A percentile compares a stretch with the other conserved stretches of the same genome.
Conservation (phyloP, 2,113 vertebrate species). For the Verasper variegatus region DNA sequence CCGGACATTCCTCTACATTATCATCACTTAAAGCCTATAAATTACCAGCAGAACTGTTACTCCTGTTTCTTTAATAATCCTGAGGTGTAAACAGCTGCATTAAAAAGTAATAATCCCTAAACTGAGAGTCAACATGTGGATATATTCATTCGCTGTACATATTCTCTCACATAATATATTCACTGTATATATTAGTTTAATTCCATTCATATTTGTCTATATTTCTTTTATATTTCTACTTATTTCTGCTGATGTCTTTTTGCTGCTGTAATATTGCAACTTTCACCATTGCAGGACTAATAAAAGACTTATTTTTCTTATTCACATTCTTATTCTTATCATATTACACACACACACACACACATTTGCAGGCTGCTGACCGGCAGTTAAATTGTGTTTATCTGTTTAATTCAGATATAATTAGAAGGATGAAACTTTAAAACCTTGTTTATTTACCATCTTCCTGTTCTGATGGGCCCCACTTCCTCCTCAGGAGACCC, state of each 20-base stretch:
- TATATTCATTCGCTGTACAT: too few species aligned
- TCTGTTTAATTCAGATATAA: constrained; percentile 69
- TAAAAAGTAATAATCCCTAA: constrained; percentile 18
- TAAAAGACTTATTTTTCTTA: too few species aligned
- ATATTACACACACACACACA: not conserved
- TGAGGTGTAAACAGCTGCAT: constrained; percentile 24
- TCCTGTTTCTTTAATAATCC: constrained; percentile 1
- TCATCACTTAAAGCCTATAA: constrained; percentile 11
- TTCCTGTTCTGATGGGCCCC: constrained; percentile 61
- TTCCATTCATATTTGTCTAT: too few species aligned
- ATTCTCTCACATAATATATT: too few species aligned
- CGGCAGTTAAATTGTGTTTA: constrained; percentile 53
- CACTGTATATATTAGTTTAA: too few species aligned
- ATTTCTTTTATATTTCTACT: too few species aligned
- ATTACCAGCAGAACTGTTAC: not conserved
- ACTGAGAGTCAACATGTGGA: not conserved
- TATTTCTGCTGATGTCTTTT: too few species aligned
- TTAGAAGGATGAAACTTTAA: constrained; percentile 65
- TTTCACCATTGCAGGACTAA: too few species aligned
- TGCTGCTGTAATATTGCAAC: too few species aligned
- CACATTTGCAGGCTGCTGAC: constrained; percentile 24
- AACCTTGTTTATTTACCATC: constrained; percentile 71
- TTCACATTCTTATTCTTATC: too few species aligned
- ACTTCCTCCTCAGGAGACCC: constrained; percentile 61
- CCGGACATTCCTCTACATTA: constrained; percentile 1